Percentiles rank a stretch among this genome's conserved stretches.
phyloP scores from a whole-genome alignment of 1,140 invertebrate species.

The Panonychus citri region DNA sequence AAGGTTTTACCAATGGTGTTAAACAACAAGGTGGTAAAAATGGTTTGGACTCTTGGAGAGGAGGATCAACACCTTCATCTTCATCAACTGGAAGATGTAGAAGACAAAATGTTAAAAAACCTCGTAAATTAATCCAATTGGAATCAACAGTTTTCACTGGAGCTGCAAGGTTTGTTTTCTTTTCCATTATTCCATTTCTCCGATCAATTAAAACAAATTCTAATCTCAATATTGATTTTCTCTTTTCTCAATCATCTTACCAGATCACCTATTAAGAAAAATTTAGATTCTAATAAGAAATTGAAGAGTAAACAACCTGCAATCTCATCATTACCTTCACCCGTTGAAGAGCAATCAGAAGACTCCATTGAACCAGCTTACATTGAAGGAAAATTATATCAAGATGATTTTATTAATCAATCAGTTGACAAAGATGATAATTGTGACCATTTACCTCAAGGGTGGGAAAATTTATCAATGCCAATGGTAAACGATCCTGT shows the following conservation, averaged over 20 bases:
- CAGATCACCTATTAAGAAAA: background rate
- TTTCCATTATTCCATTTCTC: background rate
- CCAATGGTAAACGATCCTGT: background rate
- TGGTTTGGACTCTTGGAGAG: background rate
- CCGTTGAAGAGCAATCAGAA: background rate
- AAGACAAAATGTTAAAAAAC: background rate
- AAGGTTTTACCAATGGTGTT: background rate
- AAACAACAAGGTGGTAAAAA: background rate
- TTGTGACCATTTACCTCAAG: slow-evolving; percentile 1
- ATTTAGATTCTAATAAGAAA: background rate
- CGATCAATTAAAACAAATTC: background rate
- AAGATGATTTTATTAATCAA: slow-evolving; percentile 15
- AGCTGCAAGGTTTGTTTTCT: background rate
- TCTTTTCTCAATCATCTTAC: background rate
- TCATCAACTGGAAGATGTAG: background rate
- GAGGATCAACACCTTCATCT: too few species aligned
- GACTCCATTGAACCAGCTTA: background rate
- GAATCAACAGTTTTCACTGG: background rate
- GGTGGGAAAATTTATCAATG: background rate
- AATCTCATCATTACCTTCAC: background rate
- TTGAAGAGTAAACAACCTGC: background rate
- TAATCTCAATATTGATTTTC: background rate
- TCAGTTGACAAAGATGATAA: slow-evolving; percentile 12
- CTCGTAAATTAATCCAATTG: background rate
- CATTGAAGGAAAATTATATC: slow-evolving; percentile 1